These are phyloP conservation scores for Cantharis rufa DNA, from an alignment of 2,888 invertebrate species.

Conservation along the genomic window DNA sequence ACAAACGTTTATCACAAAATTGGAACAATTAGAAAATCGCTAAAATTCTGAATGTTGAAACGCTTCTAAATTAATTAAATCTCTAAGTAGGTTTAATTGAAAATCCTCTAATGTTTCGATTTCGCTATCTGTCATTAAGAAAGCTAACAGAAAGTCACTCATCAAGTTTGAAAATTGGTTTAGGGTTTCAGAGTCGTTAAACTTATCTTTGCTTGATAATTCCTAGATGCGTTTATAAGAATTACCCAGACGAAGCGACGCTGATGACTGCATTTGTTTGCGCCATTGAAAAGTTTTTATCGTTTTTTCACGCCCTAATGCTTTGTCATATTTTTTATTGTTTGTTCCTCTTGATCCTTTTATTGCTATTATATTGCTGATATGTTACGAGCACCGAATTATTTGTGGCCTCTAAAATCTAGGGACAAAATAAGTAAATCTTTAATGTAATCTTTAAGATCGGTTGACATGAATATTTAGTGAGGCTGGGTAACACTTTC, in stretches of 20 bases:
- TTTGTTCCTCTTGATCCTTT: constrained; percentile 26
- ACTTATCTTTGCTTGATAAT: constrained; percentile 26
- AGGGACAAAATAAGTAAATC: not conserved
- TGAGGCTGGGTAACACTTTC: constrained; percentile 1
- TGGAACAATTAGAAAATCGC: not conserved
- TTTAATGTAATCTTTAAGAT: not conserved
- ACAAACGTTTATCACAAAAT: not conserved
- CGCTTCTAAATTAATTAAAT: not conserved
- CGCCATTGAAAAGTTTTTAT: constrained; percentile 31
- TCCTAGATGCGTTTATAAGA: constrained; percentile 31
- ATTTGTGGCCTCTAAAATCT: constrained; percentile 3
- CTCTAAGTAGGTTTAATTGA: constrained; percentile 18
- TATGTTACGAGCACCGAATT: constrained; percentile 16
- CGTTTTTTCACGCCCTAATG: constrained; percentile 31
- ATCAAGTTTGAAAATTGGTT: constrained; percentile 31
- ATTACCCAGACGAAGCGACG: constrained; percentile 25
- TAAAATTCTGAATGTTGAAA: not conserved
- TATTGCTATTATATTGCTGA: constrained; percentile 24
- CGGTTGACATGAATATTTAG: constrained; percentile 1
- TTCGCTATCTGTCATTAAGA: constrained; percentile 25
- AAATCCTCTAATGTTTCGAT: constrained; percentile 26
- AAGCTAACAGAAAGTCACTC: constrained; percentile 29
- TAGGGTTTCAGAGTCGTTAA: constrained; percentile 30
- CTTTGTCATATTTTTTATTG: constrained; percentile 30
- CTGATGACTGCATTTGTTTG: constrained; percentile 31